phyloP scores from a whole-genome alignment of 2,113 vertebrate species.

The Turnix velox region DNA sequence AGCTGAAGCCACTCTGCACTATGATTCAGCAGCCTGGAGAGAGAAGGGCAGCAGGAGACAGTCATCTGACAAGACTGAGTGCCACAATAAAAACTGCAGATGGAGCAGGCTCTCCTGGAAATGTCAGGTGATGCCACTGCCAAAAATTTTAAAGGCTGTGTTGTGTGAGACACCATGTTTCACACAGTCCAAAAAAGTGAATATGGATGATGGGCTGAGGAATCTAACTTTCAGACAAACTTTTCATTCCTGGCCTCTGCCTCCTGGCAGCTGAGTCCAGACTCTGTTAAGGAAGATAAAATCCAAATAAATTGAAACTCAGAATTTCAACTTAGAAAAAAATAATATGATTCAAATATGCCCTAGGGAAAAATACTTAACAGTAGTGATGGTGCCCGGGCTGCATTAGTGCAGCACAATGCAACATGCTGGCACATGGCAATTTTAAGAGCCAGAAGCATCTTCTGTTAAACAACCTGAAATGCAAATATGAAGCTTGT shows the following conservation, averaged over 20 bases:
- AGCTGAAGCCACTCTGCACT: neutral
- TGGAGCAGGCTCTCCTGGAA: neutral
- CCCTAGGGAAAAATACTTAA: neutral
- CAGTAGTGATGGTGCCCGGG: neutral
- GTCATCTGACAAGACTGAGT: accelerated
- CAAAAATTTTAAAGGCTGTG: neutral
- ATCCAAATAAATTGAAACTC: neutral
- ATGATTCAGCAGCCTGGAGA: neutral
- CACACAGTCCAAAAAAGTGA: neutral
- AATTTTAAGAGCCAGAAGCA: slow-evolving; percentile 35
- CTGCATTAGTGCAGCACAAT: neutral
- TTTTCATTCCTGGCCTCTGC: neutral
- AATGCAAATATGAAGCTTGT: slow-evolving; percentile 1
- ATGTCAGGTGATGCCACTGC: neutral
- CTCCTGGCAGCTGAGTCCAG: neutral
- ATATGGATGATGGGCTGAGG: neutral
- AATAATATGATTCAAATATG: neutral
- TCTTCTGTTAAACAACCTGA: slow-evolving; percentile 20
- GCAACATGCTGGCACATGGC: neutral
- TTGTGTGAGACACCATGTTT: accelerated
- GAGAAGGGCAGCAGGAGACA: neutral
- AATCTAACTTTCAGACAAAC: neutral
- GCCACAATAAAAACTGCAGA: neutral
- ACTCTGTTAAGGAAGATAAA: neutral
- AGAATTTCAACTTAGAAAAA: neutral